These are phyloP conservation scores for Teleiodes luculella DNA, from an alignment of 2,888 invertebrate genomes.

Conservation along the genomic window DNA sequence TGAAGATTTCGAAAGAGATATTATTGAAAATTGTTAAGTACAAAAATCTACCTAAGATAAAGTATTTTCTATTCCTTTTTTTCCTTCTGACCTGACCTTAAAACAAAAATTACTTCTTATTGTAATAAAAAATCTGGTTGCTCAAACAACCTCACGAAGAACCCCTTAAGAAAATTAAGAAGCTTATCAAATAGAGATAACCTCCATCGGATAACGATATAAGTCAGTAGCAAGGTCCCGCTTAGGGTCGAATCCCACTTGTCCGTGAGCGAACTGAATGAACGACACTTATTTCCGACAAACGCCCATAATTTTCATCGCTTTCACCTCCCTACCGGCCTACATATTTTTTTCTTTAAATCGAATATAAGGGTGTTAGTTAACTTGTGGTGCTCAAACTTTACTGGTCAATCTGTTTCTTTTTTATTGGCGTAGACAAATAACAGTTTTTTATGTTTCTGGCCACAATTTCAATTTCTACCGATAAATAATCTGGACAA, in stretches of 20 bases:
- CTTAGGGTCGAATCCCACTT: background rate
- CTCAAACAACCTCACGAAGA: background rate
- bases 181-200: background rate
- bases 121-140: background rate
- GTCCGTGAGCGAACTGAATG: slow-evolving; percentile 4
- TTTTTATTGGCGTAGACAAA: no score
- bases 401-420: background rate
- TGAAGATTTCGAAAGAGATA: no score
- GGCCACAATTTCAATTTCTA: no score
- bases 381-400: slow-evolving; percentile 13
- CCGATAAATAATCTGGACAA: no score
- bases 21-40: no score
- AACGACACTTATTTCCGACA: slow-evolving; percentile 15
- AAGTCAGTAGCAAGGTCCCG: slow-evolving; percentile 7
- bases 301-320: slow-evolving; percentile 11
- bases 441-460: no score
- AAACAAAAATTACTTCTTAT: background rate
- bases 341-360: slow-evolving; percentile 17
- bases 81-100: background rate
- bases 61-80: no score
- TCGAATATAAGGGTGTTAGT: slow-evolving; percentile 15
- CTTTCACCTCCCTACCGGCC: slow-evolving; percentile 13
- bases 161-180: background rate
- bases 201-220: background rate
- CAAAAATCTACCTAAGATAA: no score